Evolutionary conservation across 2,888 invertebrate genomes (phyloP), one percentile per base, ranked within the genome.

Genomic region (Synanthedon tipuliformis): DNA sequence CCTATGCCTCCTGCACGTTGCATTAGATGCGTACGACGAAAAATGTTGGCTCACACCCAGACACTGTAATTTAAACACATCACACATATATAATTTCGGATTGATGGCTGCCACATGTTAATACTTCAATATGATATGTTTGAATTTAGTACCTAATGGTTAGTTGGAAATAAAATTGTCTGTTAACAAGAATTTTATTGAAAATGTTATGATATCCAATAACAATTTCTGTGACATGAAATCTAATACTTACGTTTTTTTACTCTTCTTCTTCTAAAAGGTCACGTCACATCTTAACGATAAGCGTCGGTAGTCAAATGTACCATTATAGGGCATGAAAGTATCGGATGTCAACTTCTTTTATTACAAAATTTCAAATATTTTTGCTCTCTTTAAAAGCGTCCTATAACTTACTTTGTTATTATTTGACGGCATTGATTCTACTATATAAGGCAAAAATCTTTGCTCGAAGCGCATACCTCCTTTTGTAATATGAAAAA

Each of bases 241-340:
- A 34, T 8, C 34, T 34, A 34, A 34, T 8, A 23, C 45, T 11
- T 15, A 45, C n/a, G 4, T 15, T 45, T 45, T 41, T 45, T 45
- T 15, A 45, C 45, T 15, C 45, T 34, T 12, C 45, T 15, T 45
- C 13, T 45, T 7, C n/a, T 41, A 13, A 45, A 45, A 45, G 45
- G 51, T 52, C 53, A 40, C 48, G 16, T 45, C 51, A 53, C 50
- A 55, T 51, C 50, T 52, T 52, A 52, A 50, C 50, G 34, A 52
- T 52, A 51, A 51, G 45, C 45, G 45, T 45, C 45, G 13, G 60
- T 62, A 61, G 63, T 68, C 70, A 64, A 66, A 63, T 68, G 61
- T 61, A 69, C 70, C 70, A 65, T 63, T 62, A 67, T 12, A 11
- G 5, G 13, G 45, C 13, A 45, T 13, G 13, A 45, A 13, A n/a